Evolutionary conservation across 2,888 invertebrate genomes (phyloP), one percentile per base, ranked within the genome.

Genomic region (Neoaliturus tenellus): DNA sequence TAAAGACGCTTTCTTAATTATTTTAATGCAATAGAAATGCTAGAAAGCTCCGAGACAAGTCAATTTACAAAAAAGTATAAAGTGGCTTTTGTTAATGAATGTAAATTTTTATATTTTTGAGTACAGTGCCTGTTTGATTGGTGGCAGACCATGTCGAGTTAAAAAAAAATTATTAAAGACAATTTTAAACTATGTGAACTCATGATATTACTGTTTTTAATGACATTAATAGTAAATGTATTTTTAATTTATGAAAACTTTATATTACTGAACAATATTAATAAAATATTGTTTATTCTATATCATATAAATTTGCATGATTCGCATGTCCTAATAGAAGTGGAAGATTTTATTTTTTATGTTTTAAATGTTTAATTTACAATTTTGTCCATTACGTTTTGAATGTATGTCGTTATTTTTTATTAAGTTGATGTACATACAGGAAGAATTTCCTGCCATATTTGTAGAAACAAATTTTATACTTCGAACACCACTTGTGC

Each of bases 381-480:
- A 6, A 55, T 62, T 62, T 62, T 28, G 31, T 3, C 28, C 28
- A 28, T 62, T 23, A 55, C 8, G 25, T 55, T 55, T 55, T 31
- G 28, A 62, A 62, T 62, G 31, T 62, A 62, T 28, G 62, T 62
- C 12, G 17, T 62, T 62, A 31, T 62, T 62, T 62, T 62, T 62
- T 62, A 62, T 28, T 62, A 31, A 62, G 28, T 25, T 62, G 14
- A 62, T 62, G 62, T 62, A 62, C 31, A 62, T 62, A 62, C 31
- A 62, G 62, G 62, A 62, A 31, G 28, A 62, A 62, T 62, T 25
- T 62, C 62, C 62, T 62, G 31, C 62, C 25, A 62, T 31, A 28
- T 62, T 28, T 62, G 31, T 62, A 62, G 62, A 28, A 62, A 62
- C 62, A 62, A 31, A 62, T 62, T 62, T 62, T 62, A 28, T 62